phyloP scores from a whole-genome alignment of 2,113 vertebrate species.

The Galemys pyrenaicus region DNA sequence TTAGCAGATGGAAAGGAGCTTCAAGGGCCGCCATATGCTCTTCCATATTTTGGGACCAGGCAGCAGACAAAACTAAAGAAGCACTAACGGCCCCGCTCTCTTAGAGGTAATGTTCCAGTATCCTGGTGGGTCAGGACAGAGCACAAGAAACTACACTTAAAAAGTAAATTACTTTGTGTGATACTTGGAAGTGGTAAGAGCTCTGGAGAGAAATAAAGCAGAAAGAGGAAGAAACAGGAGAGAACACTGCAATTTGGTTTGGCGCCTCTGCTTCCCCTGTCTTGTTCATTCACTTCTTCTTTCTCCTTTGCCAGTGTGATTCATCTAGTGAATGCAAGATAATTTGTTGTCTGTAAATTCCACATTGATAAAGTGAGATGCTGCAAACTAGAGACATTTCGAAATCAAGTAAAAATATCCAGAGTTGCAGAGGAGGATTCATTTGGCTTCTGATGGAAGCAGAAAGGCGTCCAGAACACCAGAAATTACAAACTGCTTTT shows the following conservation, averaged over 20 bases:
- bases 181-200: not conserved
- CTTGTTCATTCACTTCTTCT: not conserved
- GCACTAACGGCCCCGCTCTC: too few relatives aligned
- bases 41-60: not conserved
- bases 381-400: conserved; percentile 77
- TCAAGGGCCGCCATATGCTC: not conserved
- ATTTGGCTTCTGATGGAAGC: conserved; percentile 30
- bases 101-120: not conserved
- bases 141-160: not conserved
- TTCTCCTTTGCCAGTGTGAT: conserved; percentile 60
- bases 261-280: not conserved
- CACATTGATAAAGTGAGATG: conserved; percentile 74
- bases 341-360: conserved; percentile 66
- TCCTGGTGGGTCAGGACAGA: not conserved
- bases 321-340: conserved; percentile 63
- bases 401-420: conserved; percentile 71
- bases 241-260: not conserved
- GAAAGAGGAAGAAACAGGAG: not conserved
- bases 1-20: not conserved
- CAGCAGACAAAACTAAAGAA: not conserved
- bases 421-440: conserved; percentile 56
- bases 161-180: not conserved
- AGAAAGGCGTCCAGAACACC: conserved; percentile 74
- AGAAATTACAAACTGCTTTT: not conserved
- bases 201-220: not conserved